Base-by-base conservation (phyloP, 2,888 invertebrate genomes). In the Ethmia dodecea region DNA sequence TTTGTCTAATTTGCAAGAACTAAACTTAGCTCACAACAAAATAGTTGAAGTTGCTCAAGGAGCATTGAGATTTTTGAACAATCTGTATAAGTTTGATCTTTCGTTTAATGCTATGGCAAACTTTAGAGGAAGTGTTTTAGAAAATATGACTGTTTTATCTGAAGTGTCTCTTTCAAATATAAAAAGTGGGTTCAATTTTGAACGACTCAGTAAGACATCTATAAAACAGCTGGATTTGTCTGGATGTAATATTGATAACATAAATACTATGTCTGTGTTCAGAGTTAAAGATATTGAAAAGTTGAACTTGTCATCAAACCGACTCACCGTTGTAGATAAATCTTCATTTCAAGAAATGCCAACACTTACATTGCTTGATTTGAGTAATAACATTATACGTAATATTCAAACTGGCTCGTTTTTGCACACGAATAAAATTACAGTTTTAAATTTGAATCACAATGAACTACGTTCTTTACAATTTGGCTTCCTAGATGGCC, bases 341-440 rank as follows among this genome's bases (percentile, higher is more conserved):
- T 33, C 38, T 34, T 49, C 51, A 12, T 49, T 54, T 37, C 34
- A 39, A 36, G 35, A 26, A 22, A 39, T 50, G 38, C 36, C 36
- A 15, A 31, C 37, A 10, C 38, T 54, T 1, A 26, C 34, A 5
- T 30, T 16, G 4, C 38, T 54, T 8, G 52, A 54, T 38, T 33
- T 54, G 24, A 52, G 54, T 38, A 40, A 28, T 6, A 54, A 54
- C 33, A 30, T 26, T 25, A 50, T 54, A 28, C 31, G 31, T 13
- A 39, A 20, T 9, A 49, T 54, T 32, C 52, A 54, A 33, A 52
- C 54, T 14, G 54, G 54, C 1, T 36, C 50, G 5, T 54, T 54
- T 37, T 20, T 40, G 5, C 24, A 45, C 9, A 36, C 43, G 4
- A 42, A 26, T 33, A 28, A 26, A 9, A 31, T 54, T 2, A 38